Evolutionary conservation across 1,140 invertebrate genomes (phyloP).

Genomic region (Riptortus pedestris): DNA sequence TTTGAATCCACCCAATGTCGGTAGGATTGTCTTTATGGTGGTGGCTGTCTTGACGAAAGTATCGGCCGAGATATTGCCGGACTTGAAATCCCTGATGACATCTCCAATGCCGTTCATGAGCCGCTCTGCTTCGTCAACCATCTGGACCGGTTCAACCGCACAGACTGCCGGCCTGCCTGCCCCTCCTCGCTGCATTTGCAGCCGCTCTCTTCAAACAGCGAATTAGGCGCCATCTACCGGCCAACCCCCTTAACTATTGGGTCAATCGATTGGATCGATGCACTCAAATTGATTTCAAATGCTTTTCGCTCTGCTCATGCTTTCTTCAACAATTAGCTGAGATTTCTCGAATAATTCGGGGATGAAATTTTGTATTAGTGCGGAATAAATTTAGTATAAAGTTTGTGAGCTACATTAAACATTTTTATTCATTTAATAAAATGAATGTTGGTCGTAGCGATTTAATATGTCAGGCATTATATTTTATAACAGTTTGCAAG

Average conservation of each 20-base stretch:
- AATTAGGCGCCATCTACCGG: background rate
- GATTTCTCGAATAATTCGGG: too few relatives aligned
- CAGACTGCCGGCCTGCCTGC: background rate
- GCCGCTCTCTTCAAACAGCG: background rate
- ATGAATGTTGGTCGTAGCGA: too few relatives aligned
- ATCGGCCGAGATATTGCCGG: slow-evolving; percentile 32
- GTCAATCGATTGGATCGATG: too few relatives aligned
- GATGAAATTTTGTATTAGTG: too few relatives aligned
- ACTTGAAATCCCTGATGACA: slow-evolving; percentile 20
- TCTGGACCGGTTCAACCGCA: slow-evolving; percentile 20
- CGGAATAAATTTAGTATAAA: too few relatives aligned
- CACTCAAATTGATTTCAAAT: too few relatives aligned
- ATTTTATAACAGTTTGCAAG: too few relatives aligned
- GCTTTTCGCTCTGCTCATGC: too few relatives aligned
- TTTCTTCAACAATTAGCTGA: too few relatives aligned
- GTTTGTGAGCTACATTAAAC: too few relatives aligned
- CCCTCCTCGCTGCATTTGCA: background rate
- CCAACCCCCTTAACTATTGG: background rate
- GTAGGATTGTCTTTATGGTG: slow-evolving; percentile 39
- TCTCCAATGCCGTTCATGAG: slow-evolving; percentile 27
- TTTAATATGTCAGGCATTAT: too few relatives aligned
- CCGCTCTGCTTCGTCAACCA: slow-evolving; percentile 17
- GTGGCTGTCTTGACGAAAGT: slow-evolving; percentile 38
- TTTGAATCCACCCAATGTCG: slow-evolving; percentile 42
- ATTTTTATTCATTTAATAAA: too few relatives aligned